A percentile compares a stretch with the other conserved stretches of the same genome.
Conservation (phyloP, 2,797 vertebrate species). For the Lerista edwardsae region DNA sequence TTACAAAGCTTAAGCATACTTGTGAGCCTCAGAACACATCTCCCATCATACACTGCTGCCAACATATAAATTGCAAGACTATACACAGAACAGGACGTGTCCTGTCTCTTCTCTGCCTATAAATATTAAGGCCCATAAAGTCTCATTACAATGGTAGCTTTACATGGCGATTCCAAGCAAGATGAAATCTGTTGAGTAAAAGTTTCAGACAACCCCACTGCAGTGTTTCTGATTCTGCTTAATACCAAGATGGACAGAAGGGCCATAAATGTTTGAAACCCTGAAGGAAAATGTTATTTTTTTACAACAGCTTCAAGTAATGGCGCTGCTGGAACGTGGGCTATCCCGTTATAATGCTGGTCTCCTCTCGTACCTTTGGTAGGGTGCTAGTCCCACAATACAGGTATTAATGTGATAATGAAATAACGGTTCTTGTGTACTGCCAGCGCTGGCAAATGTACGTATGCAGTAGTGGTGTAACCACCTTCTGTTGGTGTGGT, state of each 20-base stretch:
- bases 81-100: constrained; percentile 74
- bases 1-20: constrained; percentile 85
- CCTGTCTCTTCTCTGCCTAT: constrained; percentile 59
- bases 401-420: neutral
- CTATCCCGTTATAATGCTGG: neutral
- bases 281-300: neutral
- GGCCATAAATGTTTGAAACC: constrained; percentile 19
- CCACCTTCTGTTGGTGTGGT: too few relatives aligned
- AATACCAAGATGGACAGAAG: constrained; percentile 16
- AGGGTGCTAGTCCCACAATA: neutral
- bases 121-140: constrained; percentile 71
- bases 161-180: neutral
- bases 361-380: neutral
- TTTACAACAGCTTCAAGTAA: constrained; percentile 55
- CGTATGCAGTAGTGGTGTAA: too few relatives aligned
- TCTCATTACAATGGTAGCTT: constrained; percentile 66
- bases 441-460: too few relatives aligned
- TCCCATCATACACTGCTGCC: constrained; percentile 75
- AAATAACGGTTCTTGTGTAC: neutral
- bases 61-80: constrained; percentile 80
- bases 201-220: constrained; percentile 3
- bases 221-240: constrained; percentile 19
- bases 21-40: constrained; percentile 75
- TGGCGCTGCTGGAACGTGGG: neutral
- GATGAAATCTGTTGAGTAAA: constrained; percentile 15